phyloP scores from a whole-genome alignment of 2,113 vertebrate genomes.

The Hyaena hyaena region DNA sequence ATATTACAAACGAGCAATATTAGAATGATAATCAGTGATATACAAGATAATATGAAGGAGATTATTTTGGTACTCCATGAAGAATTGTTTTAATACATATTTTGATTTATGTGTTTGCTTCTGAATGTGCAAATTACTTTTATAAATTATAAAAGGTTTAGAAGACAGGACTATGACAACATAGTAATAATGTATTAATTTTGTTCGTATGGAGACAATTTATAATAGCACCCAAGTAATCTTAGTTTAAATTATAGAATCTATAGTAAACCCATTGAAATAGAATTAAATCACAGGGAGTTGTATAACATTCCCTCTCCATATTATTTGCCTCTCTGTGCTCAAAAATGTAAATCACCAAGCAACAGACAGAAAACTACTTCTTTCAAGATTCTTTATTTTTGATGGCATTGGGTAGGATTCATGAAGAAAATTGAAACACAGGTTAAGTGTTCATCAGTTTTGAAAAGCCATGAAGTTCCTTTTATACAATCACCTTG shows the following conservation, averaged over 20 bases:
- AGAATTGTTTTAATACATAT: neutral
- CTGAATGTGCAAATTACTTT: neutral
- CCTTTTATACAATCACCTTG: neutral
- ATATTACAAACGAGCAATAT: neutral
- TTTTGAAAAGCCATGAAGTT: neutral
- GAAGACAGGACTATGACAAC: neutral
- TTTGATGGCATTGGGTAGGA: neutral
- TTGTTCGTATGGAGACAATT: neutral
- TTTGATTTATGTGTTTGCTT: neutral
- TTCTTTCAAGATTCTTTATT: neutral
- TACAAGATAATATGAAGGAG: neutral
- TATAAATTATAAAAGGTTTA: neutral
- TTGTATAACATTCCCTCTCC: neutral
- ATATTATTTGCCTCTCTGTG: neutral
- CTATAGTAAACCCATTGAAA: neutral
- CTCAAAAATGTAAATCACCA: neutral
- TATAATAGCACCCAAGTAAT: neutral
- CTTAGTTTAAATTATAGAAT: neutral
- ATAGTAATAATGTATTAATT: neutral
- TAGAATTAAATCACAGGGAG: neutral
- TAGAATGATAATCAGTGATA: neutral
- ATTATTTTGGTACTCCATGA: neutral
- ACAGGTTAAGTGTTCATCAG: neutral
- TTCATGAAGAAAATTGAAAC: neutral
- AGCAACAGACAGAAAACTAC: constrained; percentile 7